phyloP scores from a whole-genome alignment of 2,113 vertebrate genomes.

The Lucifuga dentata region DNA sequence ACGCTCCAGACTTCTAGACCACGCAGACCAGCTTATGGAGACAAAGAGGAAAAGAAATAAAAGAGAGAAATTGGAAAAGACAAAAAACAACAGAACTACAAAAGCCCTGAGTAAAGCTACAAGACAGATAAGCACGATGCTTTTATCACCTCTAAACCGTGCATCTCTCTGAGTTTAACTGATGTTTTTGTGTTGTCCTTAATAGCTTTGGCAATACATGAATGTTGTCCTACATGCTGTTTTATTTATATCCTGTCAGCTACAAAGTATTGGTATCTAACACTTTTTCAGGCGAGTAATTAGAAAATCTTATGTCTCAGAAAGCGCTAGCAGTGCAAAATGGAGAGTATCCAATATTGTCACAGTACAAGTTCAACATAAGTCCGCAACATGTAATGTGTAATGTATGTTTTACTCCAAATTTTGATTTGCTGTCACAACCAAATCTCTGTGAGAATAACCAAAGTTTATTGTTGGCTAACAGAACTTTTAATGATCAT shows the following conservation, averaged over 20 bases:
- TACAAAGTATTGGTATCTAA: slow-evolving; percentile 58
- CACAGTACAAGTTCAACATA: slow-evolving; percentile 4
- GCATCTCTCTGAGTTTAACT: slow-evolving; percentile 46
- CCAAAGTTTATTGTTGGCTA: neutral
- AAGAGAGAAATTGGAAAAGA: slow-evolving; percentile 67
- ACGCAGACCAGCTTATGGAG: slow-evolving; percentile 58
- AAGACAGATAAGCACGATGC: slow-evolving; percentile 71
- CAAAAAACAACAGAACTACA: slow-evolving; percentile 65
- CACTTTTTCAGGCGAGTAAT: slow-evolving; percentile 54
- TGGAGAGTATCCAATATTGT: slow-evolving; percentile 43
- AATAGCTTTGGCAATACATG: slow-evolving; percentile 67
- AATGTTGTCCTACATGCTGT: slow-evolving; percentile 53
- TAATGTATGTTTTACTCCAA: slow-evolving; percentile 4
- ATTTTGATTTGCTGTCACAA: neutral
- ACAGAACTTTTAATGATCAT: too few species aligned
- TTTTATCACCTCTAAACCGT: slow-evolving; percentile 67
- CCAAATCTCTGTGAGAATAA: neutral
- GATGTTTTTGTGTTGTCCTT: slow-evolving; percentile 61
- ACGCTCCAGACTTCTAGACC: slow-evolving; percentile 69
- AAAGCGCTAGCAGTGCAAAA: slow-evolving; percentile 19
- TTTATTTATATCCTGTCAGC: slow-evolving; percentile 60
- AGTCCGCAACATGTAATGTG: slow-evolving; percentile 1
- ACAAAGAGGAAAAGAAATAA: slow-evolving; percentile 55
- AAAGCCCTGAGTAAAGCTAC: slow-evolving; percentile 62
- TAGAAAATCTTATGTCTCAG: slow-evolving; percentile 72